phyloP scores from a whole-genome alignment of 2,888 invertebrate genomes.

The Agonopterix subpropinquella region DNA sequence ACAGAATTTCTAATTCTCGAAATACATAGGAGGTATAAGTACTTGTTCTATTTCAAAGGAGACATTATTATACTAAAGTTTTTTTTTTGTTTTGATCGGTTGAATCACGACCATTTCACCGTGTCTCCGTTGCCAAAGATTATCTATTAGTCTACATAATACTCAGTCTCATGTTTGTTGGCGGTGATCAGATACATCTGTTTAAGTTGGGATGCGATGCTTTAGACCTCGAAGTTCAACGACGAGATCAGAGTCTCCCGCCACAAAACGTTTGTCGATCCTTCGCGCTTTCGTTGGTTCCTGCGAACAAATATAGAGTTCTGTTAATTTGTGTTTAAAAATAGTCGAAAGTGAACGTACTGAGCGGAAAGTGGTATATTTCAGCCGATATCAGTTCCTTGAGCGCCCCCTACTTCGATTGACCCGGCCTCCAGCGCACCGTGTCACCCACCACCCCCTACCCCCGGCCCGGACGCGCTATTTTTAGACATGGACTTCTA shows the following conservation, averaged over 20 bases:
- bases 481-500: constrained; percentile 65
- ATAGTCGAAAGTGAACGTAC: neutral
- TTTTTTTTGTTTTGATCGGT: constrained; percentile 28
- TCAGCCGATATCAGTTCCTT: constrained; percentile 8
- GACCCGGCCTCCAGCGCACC: constrained; percentile 62
- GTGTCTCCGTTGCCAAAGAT: constrained; percentile 43
- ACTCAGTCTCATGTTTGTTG: constrained; percentile 73
- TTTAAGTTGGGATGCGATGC: constrained; percentile 76
- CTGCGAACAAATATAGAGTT: constrained; percentile 36
- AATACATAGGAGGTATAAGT: neutral
- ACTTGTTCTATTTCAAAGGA: no score
- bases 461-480: constrained; percentile 63
- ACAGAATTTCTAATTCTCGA: neutral
- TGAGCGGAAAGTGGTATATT: neutral
- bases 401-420: constrained; percentile 43
- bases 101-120: constrained; percentile 21
- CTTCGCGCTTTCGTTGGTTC: constrained; percentile 47
- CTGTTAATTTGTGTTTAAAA: neutral
- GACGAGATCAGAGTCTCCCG: constrained; percentile 78
- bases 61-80: neutral
- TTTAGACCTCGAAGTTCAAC: constrained; percentile 79
- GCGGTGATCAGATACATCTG: constrained; percentile 44
- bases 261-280: constrained; percentile 79
- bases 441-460: constrained; percentile 65
- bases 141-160: constrained; percentile 59